Conservation (phyloP, 2,888 invertebrate species). For the Dascillus cervinus region DNA sequence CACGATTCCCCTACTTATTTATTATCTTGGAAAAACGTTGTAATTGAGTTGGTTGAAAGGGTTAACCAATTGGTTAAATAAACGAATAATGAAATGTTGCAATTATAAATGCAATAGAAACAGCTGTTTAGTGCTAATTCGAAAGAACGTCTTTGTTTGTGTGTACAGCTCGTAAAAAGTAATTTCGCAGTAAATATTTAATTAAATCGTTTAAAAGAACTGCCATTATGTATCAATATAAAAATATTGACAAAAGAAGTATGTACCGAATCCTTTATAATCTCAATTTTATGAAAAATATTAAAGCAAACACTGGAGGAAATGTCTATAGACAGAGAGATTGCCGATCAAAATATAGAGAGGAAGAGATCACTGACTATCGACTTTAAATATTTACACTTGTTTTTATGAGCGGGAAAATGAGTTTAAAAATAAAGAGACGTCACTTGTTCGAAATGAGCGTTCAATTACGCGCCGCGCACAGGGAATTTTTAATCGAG, state of each 20-base stretch:
- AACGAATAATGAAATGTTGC: too few species aligned
- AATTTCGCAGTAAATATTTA: too few species aligned
- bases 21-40: too few species aligned
- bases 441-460: slow-evolving; percentile 24
- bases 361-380: slow-evolving; percentile 36
- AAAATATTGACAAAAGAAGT: slow-evolving; percentile 40
- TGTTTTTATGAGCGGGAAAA: slow-evolving; percentile 36
- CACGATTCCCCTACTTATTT: too few species aligned
- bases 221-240: slow-evolving; percentile 25
- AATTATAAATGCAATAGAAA: too few species aligned
- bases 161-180: too few species aligned
- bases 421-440: slow-evolving; percentile 34
- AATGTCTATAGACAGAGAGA: slow-evolving; percentile 44
- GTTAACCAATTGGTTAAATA: too few species aligned
- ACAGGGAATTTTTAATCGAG: too few species aligned
- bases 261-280: slow-evolving; percentile 40
- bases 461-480: too few species aligned
- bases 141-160: too few species aligned
- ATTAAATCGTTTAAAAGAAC: slow-evolving; percentile 13
- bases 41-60: too few species aligned
- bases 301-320: slow-evolving; percentile 40
- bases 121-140: too few species aligned
- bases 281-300: slow-evolving; percentile 44
- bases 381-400: slow-evolving; percentile 42
- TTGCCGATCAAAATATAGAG: slow-evolving; percentile 40